Evolutionary conservation across 2,113 vertebrate species (phyloP).

Genomic region (Illadopsis cleaveri): DNA sequence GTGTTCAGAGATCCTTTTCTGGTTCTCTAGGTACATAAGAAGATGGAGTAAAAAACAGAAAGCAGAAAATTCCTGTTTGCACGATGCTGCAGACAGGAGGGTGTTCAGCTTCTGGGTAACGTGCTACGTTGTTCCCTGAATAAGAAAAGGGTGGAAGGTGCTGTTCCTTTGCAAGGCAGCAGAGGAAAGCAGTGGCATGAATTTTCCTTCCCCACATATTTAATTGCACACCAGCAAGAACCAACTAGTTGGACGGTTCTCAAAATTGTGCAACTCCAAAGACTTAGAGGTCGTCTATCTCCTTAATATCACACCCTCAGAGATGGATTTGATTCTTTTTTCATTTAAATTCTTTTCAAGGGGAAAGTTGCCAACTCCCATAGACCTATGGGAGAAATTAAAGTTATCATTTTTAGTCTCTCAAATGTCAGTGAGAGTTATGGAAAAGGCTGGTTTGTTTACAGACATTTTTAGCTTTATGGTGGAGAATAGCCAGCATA

Average conservation of each 20-base stretch:
- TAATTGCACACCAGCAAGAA: neutral
- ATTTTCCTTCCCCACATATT: neutral
- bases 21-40: neutral
- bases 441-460: neutral
- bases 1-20: neutral
- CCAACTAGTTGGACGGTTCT: neutral
- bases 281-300: neutral
- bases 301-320: neutral
- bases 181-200: neutral
- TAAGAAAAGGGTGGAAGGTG: neutral
- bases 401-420: neutral
- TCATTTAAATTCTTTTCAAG: neutral
- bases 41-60: neutral
- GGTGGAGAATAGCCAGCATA: neutral
- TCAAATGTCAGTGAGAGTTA: neutral
- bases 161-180: neutral
- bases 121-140: neutral
- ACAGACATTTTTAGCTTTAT: neutral
- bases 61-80: rapidly evolving
- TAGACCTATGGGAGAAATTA: neutral
- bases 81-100: rapidly evolving
- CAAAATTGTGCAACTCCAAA: neutral
- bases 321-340: neutral
- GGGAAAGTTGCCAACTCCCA: neutral
- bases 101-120: neutral